Conservation (phyloP, 2,113 vertebrate genomes). For the Malurus melanocephalus region DNA sequence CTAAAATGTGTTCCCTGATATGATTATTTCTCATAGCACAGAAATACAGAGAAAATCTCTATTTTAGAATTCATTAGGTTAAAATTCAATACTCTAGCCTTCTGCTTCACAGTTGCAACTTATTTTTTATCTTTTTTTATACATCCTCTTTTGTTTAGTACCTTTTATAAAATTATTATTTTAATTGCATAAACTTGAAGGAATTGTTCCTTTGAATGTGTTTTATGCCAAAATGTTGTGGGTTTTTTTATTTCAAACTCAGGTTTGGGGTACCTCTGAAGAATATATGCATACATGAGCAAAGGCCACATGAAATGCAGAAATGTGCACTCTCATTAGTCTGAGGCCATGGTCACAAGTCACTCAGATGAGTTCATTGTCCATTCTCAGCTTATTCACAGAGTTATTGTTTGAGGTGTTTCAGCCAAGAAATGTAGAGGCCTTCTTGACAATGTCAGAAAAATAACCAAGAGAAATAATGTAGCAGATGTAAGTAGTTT, state of each 20-base stretch:
- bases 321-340: not conserved
- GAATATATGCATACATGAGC: not conserved
- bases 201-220: not conserved
- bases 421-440: not conserved
- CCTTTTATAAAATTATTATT: not conserved
- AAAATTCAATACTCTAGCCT: not conserved
- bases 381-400: not conserved
- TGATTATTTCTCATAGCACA: not conserved
- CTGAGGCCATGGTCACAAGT: not conserved
- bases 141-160: not conserved
- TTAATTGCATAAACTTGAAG: not conserved
- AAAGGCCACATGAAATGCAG: not conserved
- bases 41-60: not conserved
- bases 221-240: not conserved
- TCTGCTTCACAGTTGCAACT: not conserved
- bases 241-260: not conserved
- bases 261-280: not conserved
- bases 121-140: not conserved
- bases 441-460: not conserved
- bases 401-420: not conserved
- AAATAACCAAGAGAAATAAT: not conserved
- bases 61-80: not conserved
- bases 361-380: not conserved
- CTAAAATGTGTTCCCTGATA: not conserved
- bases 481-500: not conserved